A percentile compares a stretch with the other conserved stretches of the same genome.
Evolutionary conservation across 2,113 vertebrate species (phyloP).

Genomic region (Harpagus bidentatus): DNA sequence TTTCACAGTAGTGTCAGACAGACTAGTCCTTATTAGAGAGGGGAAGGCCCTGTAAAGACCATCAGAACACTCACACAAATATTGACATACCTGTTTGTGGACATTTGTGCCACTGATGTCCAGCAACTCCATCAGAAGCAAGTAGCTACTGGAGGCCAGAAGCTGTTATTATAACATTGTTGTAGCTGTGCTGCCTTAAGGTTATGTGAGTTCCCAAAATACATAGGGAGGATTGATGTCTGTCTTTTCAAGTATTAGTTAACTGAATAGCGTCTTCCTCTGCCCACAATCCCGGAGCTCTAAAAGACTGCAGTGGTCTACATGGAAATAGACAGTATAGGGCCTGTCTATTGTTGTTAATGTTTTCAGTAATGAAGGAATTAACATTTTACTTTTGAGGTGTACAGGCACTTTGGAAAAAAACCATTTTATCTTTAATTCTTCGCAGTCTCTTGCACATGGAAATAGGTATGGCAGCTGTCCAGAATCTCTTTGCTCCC

Average conservation of each 20-base stretch:
- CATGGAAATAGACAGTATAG: not conserved
- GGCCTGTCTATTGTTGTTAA: not conserved
- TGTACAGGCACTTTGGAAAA: not conserved
- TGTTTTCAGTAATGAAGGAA: not conserved
- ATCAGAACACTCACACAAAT: not conserved
- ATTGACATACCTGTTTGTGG: accelerated
- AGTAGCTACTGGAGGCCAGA: not conserved
- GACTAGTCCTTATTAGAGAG: not conserved
- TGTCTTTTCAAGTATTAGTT: not conserved
- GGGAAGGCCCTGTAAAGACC: not conserved
- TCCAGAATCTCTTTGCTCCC: not conserved
- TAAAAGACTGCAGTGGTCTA: not conserved
- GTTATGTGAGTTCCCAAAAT: not conserved
- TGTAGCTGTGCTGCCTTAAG: not conserved
- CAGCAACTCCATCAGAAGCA: not conserved
- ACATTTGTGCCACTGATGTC: not conserved
- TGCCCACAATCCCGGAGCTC: not conserved
- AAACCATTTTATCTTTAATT: not conserved
- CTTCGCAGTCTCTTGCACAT: not conserved
- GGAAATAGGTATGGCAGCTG: not conserved
- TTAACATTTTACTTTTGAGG: not conserved
- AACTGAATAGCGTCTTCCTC: not conserved
- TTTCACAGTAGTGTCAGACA: not conserved
- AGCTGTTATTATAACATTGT: not conserved
- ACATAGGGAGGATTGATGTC: not conserved